Evolutionary conservation across 1,140 invertebrate species (phyloP).

Genomic region (Teleogryllus occipitalis): DNA sequence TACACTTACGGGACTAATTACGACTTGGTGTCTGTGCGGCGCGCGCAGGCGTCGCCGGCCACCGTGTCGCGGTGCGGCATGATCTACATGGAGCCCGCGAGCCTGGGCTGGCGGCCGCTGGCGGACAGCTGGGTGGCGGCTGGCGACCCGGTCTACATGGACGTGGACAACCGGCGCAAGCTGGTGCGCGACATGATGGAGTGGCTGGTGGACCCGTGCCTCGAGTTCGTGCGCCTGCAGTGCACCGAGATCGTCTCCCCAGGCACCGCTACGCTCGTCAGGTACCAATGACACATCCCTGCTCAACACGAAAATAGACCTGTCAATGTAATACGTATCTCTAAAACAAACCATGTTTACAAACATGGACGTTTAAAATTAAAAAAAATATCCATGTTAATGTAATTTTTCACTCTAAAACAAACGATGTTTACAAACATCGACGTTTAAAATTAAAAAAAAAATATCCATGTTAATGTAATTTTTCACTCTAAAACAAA

Average conservation of each 20-base stretch:
- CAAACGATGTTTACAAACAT: too few relatives aligned
- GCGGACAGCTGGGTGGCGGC: slow-evolving; percentile 68
- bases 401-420: too few relatives aligned
- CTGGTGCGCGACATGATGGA: slow-evolving; percentile 57
- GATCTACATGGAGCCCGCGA: slow-evolving; percentile 81
- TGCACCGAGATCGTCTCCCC: slow-evolving; percentile 58
- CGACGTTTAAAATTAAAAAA: too few relatives aligned
- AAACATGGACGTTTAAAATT: neutral
- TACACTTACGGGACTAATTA: too few relatives aligned
- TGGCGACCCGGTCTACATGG: slow-evolving; percentile 42
- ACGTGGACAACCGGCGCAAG: slow-evolving; percentile 54
- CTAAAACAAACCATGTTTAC: neutral
- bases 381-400: too few relatives aligned
- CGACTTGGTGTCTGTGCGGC: too few relatives aligned
- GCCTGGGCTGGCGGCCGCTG: slow-evolving; percentile 60
- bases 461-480: too few relatives aligned
- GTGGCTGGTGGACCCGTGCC: slow-evolving; percentile 63
- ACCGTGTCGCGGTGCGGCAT: slow-evolving; percentile 92
- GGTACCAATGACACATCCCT: slow-evolving; percentile 18
- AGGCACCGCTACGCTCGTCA: slow-evolving; percentile 57
- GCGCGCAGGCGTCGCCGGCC: slow-evolving; percentile 62
- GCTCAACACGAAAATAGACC: neutral
- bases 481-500: too few relatives aligned
- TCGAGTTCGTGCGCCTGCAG: slow-evolving; percentile 56
- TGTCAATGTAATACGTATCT: neutral